Conservation (phyloP, 2,797 vertebrate species). For the Smutsia gigantea region DNA sequence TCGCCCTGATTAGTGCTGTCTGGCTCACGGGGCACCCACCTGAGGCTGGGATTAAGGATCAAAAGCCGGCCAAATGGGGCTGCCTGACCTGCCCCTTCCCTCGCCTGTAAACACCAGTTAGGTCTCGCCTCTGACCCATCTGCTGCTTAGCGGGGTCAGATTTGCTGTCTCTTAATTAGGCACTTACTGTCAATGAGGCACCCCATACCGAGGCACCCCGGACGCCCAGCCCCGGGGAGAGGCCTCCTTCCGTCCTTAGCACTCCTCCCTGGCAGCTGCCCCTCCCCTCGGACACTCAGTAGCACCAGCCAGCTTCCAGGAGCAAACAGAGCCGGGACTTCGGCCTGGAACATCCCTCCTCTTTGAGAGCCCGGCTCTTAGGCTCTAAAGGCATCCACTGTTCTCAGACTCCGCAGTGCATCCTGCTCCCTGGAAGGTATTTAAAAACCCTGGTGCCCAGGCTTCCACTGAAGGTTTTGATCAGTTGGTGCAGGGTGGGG, state of each 20-base stretch:
- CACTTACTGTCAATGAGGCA: background rate
- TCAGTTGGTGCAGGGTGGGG: background rate
- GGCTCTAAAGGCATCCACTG: too few species aligned
- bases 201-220: background rate
- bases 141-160: background rate
- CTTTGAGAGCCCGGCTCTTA: background rate
- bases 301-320: background rate
- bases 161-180: background rate
- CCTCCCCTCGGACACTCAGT: fast-evolving
- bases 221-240: background rate
- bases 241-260: fast-evolving
- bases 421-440: fast-evolving
- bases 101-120: background rate
- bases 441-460: fast-evolving
- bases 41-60: slow-evolving; percentile 46
- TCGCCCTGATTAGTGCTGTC: slow-evolving; percentile 16
- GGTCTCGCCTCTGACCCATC: background rate
- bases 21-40: background rate
- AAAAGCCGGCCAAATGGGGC: slow-evolving; percentile 35
- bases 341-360: fast-evolving
- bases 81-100: fast-evolving
- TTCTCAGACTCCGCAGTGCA: fast-evolving
- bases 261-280: fast-evolving
- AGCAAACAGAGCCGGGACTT: too few species aligned
- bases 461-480: background rate